Conservation (phyloP, 2,797 vertebrate genomes). For the Spheniscus humboldti region DNA sequence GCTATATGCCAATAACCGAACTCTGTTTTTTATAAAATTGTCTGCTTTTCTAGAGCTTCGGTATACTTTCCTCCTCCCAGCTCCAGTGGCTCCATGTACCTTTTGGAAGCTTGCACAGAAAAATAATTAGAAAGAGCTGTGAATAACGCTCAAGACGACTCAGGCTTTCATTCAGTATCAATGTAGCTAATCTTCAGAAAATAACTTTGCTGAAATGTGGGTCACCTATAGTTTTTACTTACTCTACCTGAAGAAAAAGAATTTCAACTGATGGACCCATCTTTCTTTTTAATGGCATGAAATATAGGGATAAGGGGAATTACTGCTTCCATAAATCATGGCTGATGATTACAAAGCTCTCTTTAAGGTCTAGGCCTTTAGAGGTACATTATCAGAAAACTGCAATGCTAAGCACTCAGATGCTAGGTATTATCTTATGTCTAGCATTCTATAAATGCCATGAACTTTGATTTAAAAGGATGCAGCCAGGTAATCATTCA, state of each 20-base stretch:
- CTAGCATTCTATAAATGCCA: slow-evolving; percentile 21
- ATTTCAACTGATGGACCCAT: background rate
- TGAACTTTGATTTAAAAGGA: slow-evolving; percentile 50
- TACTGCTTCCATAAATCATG: slow-evolving; percentile 52
- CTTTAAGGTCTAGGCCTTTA: slow-evolving; percentile 27
- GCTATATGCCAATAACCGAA: background rate
- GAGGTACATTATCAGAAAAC: slow-evolving; percentile 43
- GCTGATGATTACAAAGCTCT: background rate
- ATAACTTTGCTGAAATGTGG: background rate
- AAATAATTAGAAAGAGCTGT: background rate
- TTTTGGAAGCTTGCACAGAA: background rate
- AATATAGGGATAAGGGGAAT: background rate
- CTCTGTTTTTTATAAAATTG: background rate
- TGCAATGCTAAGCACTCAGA: slow-evolving; percentile 26
- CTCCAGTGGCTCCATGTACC: background rate
- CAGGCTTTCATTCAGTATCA: background rate
- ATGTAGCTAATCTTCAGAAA: background rate
- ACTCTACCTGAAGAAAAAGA: background rate
- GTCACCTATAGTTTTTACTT: background rate
- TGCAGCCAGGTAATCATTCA: slow-evolving; percentile 38
- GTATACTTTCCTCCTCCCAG: background rate
- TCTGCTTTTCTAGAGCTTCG: background rate
- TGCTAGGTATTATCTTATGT: background rate
- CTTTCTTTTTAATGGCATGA: slow-evolving; percentile 22
- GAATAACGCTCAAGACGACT: background rate